Conservation (phyloP, 2,888 invertebrate species). For the Melinaea marsaeus region DNA sequence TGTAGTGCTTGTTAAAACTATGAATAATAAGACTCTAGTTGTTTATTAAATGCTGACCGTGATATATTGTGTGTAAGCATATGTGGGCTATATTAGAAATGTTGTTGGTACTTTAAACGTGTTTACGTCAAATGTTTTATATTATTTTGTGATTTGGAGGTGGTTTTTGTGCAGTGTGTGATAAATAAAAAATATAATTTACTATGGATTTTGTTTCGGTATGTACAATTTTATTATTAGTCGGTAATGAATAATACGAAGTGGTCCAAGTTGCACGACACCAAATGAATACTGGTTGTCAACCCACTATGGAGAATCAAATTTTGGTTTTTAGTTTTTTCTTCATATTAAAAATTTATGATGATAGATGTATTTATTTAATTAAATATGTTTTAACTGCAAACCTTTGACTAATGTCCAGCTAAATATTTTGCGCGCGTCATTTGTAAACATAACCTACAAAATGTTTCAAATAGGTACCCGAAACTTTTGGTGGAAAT, state of each 20-base stretch:
- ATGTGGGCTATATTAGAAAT: slow-evolving; percentile 29
- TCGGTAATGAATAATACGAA: slow-evolving; percentile 12
- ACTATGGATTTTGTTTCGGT: slow-evolving; percentile 43
- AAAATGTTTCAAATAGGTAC: slow-evolving; percentile 36
- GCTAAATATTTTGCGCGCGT: slow-evolving; percentile 31
- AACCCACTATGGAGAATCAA: slow-evolving; percentile 45
- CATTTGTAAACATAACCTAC: slow-evolving; percentile 74
- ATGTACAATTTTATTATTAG: slow-evolving; percentile 42
- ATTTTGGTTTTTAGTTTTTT: not conserved
- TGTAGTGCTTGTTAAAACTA: slow-evolving; percentile 13
- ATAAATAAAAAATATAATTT: slow-evolving; percentile 41
- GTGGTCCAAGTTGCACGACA: slow-evolving; percentile 44
- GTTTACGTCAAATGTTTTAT: slow-evolving; percentile 67
- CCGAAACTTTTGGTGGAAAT: not conserved
- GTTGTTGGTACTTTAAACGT: slow-evolving; percentile 48
- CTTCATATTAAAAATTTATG: not conserved
- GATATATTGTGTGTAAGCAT: slow-evolving; percentile 24
- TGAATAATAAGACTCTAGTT: slow-evolving; percentile 13
- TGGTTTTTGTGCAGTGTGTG: slow-evolving; percentile 43
- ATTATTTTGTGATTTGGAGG: slow-evolving; percentile 47
- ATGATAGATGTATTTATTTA: not conserved
- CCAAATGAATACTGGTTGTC: slow-evolving; percentile 59
- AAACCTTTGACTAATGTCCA: slow-evolving; percentile 23
- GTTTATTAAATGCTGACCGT: slow-evolving; percentile 13
- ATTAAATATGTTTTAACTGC: too few relatives aligned